phyloP scores from a whole-genome alignment of 2,113 vertebrate species.

The Xerus inauris region DNA sequence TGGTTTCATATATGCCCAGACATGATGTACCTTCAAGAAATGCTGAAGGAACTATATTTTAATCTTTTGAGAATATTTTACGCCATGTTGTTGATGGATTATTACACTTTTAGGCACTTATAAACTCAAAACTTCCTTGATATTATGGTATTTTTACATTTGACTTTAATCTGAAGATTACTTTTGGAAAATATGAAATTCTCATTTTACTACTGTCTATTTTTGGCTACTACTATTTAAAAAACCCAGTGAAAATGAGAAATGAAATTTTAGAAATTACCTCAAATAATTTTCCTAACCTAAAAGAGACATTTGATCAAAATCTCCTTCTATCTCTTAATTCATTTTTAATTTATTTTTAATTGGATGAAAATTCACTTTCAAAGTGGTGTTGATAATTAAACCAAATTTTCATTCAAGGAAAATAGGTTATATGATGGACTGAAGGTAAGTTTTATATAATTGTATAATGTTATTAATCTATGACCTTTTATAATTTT shows the following conservation, averaged over 20 bases:
- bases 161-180: neutral
- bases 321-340: neutral
- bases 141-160: neutral
- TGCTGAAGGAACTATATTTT: neutral
- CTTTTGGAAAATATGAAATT: neutral
- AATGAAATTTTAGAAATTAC: neutral
- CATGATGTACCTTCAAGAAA: neutral
- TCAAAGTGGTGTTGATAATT: neutral
- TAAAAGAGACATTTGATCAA: neutral
- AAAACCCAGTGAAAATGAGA: neutral
- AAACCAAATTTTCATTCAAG: neutral
- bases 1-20: neutral
- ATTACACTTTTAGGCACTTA: neutral
- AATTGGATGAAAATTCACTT: neutral
- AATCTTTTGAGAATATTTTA: neutral
- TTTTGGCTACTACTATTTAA: neutral
- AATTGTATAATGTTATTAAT: neutral
- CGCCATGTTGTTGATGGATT: neutral
- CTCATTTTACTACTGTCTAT: neutral
- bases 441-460: neutral
- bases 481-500: neutral
- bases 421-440: neutral
- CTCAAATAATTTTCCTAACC: neutral
- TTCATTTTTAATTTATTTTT: neutral
- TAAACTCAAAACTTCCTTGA: neutral